Evolutionary conservation across 2,888 invertebrate genomes (phyloP).

Genomic region (Zygogramma bicolorata): DNA sequence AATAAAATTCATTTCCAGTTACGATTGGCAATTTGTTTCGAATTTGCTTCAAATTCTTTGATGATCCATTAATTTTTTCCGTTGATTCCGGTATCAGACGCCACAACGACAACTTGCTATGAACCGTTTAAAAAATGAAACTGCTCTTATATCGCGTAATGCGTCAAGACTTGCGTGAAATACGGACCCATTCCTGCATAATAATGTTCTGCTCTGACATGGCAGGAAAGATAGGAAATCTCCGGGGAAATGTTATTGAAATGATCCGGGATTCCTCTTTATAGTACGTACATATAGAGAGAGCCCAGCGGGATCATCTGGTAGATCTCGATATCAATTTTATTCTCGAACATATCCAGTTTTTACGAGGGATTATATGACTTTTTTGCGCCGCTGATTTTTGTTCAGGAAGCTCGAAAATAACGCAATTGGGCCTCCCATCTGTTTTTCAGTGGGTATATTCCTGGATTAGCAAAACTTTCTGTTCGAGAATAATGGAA

Average conservation of each 20-base stretch:
- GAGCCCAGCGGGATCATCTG: constrained; percentile 48
- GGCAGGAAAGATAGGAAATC: constrained; percentile 45
- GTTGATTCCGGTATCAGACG: no score
- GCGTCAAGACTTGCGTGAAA: constrained; percentile 33
- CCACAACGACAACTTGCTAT: no score
- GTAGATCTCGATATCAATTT: constrained; percentile 49
- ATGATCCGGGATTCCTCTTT: constrained; percentile 49
- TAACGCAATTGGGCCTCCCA: background rate
- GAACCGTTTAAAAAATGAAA: no score
- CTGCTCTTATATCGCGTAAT: background rate
- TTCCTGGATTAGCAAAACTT: background rate
- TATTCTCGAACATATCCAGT: constrained; percentile 26
- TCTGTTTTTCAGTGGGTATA: background rate
- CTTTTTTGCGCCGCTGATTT: background rate
- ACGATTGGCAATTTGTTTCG: no score
- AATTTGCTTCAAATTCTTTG: no score
- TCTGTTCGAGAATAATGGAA: background rate
- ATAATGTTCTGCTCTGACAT: constrained; percentile 47
- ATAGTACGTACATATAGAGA: constrained; percentile 43
- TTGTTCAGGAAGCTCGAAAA: background rate
- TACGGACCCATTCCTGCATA: constrained; percentile 45
- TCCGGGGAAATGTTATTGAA: constrained; percentile 53
- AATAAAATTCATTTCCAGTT: no score
- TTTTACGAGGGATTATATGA: constrained; percentile 16
- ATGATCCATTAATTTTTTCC: no score